Percentiles rank a stretch among this genome's conserved stretches.
Conservation (phyloP, 2,888 invertebrate species). For the Scaptomyza tumidula region DNA sequence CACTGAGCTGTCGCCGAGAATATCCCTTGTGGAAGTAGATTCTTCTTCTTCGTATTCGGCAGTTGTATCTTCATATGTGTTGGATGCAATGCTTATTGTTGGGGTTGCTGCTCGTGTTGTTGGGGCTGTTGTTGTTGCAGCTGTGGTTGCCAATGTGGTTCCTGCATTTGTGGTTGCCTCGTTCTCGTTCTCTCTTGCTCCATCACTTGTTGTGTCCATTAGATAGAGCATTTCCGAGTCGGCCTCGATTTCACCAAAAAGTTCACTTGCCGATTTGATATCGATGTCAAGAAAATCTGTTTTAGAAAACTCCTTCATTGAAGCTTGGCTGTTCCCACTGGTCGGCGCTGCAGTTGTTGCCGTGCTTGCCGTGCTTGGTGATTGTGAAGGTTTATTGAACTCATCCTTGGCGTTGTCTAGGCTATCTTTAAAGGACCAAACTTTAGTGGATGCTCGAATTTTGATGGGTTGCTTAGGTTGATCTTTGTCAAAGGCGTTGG, state of each 20-base stretch:
- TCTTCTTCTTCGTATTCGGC: not conserved
- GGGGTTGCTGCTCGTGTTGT: conserved; percentile 11
- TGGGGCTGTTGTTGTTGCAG: conserved; percentile 1
- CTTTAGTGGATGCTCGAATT: conserved; percentile 4
- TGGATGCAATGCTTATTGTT: not conserved
- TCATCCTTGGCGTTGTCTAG: conserved; percentile 34
- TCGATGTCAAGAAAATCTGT: conserved; percentile 16
- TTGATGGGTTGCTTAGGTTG: not conserved
- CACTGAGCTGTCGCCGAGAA: conserved; percentile 5
- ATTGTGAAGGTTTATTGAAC: not conserved
- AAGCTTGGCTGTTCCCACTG: not conserved
- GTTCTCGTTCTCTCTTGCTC: not conserved
- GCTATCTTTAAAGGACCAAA: conserved; percentile 33
- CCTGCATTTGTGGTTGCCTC: conserved; percentile 18
- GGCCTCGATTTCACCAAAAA: conserved; percentile 15
- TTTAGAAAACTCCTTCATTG: not conserved
- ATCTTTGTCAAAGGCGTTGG: not conserved
- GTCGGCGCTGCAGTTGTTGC: conserved; percentile 14
- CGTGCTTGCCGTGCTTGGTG: conserved; percentile 4
- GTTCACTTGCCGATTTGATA: conserved; percentile 5
- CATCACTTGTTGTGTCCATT: conserved; percentile 18
- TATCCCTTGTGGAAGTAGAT: conserved; percentile 6
- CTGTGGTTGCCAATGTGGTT: not conserved
- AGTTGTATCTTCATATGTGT: conserved; percentile 3
- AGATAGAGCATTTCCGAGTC: conserved; percentile 18